Base-by-base conservation (phyloP, 2,797 vertebrate species). In the Iguana delicatissima region DNA sequence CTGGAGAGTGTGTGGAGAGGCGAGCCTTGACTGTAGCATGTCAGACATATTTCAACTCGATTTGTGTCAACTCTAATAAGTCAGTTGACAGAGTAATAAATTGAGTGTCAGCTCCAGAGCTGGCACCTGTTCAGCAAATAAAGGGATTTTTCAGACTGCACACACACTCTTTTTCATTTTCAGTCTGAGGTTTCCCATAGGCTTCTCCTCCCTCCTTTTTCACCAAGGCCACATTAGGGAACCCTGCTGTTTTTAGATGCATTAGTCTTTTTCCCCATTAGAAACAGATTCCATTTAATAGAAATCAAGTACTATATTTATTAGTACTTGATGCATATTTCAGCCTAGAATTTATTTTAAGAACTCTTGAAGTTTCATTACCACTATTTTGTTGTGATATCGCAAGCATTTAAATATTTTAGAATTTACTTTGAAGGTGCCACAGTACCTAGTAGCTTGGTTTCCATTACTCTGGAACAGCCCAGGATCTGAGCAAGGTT, bases 41-140 rank as follows among this genome's bases (percentile, higher is more conserved):
- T 96, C 92, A 96, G 93, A 93, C 92, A 88, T 97, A 97, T 97
- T 97, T 97, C 95, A 97, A 91, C 93, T 97, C 82, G 77, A 97
- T 97, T 97, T 96, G 96, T 97, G 96, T 98, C 97, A 97, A 95
- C 95, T 91, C 92, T 97, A 97, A 96, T 97, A 97, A 97, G 95
- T 96, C 93, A 93, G 94, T 95, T 97, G 97, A 97, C 96, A 96
- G 94, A 91, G 94, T 96, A 97, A 97, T 97, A 97, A 97, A 97
- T 95, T 97, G 94, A 86, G 92, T 95, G 94, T 96, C 96, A 96
- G 95, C 93, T 97, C 95, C 95, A 92, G 95, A 91, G 93, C 95
- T 96, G 97, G 96, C 96, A 97, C 96, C 96, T 97, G 94, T 95
- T 96, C 96, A 97, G 96, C 96, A 97, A 97, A 97, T 95, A 96